A percentile compares a stretch with the other conserved stretches of the same genome.
Evolutionary conservation across 2,797 vertebrate genomes (phyloP).

Genomic region (Rhinogobio ventralis): DNA sequence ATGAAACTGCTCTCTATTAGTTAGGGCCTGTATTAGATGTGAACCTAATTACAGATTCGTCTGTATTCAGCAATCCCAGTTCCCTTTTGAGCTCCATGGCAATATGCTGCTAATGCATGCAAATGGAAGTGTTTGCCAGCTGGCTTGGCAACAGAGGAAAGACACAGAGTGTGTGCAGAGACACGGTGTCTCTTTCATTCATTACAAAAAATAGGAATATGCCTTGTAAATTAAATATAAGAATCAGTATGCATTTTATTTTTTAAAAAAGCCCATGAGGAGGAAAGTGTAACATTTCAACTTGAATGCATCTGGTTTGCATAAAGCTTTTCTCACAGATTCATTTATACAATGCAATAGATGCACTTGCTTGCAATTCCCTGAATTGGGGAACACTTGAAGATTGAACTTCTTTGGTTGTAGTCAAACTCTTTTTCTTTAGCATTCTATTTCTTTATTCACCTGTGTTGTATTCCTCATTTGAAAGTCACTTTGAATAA

Average conservation of each 20-base stretch:
- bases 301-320: not conserved
- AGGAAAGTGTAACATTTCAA: not conserved
- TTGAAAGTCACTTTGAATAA: not conserved
- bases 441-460: not conserved
- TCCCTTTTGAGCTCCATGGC: constrained; percentile 59
- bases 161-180: constrained; percentile 28
- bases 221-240: not conserved
- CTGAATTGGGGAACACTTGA: not conserved
- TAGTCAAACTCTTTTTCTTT: not conserved
- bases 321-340: not conserved
- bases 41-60: constrained; percentile 62
- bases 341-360: not conserved
- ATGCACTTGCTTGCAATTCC: not conserved
- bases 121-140: constrained; percentile 67
- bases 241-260: not conserved
- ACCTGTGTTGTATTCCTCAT: not conserved
- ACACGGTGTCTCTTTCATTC: constrained; percentile 14
- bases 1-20: constrained; percentile 15
- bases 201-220: not conserved
- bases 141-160: constrained; percentile 63
- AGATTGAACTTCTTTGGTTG: not conserved
- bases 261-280: not conserved
- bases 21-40: constrained; percentile 28
- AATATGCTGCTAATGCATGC: constrained; percentile 70
- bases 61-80: constrained; percentile 58